A percentile compares a stretch with the other conserved stretches of the same genome.
phyloP scores from a whole-genome alignment of 2,113 vertebrate genomes.

The Peromyscus polionotus region DNA sequence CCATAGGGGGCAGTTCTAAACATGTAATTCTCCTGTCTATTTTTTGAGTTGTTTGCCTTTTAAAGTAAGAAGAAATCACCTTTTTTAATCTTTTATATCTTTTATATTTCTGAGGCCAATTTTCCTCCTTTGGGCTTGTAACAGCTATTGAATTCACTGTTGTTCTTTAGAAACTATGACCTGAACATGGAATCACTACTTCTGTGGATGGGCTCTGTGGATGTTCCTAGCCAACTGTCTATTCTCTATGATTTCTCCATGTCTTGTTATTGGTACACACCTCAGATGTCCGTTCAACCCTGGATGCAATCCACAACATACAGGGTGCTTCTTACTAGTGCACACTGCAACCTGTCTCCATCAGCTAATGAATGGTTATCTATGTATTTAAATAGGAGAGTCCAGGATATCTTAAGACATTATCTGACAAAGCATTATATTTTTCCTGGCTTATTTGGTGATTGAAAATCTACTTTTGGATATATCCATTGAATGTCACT shows the following conservation, averaged over 20 bases:
- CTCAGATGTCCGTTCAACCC: neutral
- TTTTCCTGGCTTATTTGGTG: neutral
- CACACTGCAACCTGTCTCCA: neutral
- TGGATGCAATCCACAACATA: neutral
- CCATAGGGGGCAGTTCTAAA: neutral
- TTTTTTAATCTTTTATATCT: neutral
- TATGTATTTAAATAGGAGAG: neutral
- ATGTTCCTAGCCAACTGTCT: neutral
- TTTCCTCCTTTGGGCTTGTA: neutral
- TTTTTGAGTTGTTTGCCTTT: constrained; percentile 20
- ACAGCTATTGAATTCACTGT: neutral
- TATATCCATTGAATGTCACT: neutral
- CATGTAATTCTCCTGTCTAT: neutral
- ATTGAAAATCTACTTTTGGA: neutral
- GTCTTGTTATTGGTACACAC: neutral
- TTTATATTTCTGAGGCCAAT: neutral
- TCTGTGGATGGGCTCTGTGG: neutral
- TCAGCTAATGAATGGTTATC: neutral
- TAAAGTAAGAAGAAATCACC: constrained; percentile 7
- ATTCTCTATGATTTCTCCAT: neutral
- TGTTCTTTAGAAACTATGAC: neutral
- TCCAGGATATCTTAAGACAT: neutral
- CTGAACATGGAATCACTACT: neutral
- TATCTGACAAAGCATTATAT: neutral
- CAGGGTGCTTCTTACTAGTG: neutral